Conservation (phyloP, 1,140 invertebrate genomes). For the Acyrthosiphon pisum region DNA sequence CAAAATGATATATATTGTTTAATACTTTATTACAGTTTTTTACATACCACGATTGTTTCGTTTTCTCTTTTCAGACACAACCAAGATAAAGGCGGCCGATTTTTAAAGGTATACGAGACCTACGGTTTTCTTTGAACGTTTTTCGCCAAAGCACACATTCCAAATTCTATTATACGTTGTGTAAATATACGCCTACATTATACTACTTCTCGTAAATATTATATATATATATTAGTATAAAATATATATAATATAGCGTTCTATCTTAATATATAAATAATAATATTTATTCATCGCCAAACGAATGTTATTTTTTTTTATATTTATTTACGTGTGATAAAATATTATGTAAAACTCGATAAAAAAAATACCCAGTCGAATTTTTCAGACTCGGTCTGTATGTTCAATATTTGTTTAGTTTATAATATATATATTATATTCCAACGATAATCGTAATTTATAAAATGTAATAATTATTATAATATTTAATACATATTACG, state of each 20-base stretch:
- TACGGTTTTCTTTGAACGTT: conserved; percentile 44
- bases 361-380: background rate
- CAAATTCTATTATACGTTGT: background rate
- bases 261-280: conserved; percentile 20
- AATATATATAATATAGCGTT: background rate
- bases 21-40: too few relatives aligned
- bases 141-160: background rate
- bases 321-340: conserved; percentile 24
- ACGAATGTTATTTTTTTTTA: conserved; percentile 12
- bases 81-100: conserved; percentile 49
- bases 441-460: conserved; percentile 3
- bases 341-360: background rate
- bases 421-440: background rate
- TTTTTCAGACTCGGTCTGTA: background rate
- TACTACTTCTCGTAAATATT: background rate
- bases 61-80: conserved; percentile 41
- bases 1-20: too few relatives aligned
- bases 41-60: background rate
- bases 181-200: background rate
- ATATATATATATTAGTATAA: background rate
- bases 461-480: conserved; percentile 19
- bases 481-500: background rate
- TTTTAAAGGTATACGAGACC: conserved; percentile 54
- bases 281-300: conserved; percentile 27
- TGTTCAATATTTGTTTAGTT: background rate